These are phyloP conservation scores for Rhabdornis inornatus DNA, from an alignment of 2,113 vertebrate genomes.

Conservation along the genomic window DNA sequence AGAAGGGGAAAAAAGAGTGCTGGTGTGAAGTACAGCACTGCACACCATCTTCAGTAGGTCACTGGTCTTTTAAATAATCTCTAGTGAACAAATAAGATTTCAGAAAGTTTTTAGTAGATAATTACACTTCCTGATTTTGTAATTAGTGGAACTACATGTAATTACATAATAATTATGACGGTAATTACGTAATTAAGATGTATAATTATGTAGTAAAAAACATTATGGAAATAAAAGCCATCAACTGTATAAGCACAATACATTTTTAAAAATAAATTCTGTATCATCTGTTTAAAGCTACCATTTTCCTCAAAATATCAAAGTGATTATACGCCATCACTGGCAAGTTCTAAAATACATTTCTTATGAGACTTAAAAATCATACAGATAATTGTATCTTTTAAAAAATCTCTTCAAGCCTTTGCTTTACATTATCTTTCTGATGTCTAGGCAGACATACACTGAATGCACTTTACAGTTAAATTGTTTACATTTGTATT, in stretches of 20 bases:
- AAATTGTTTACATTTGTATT: conserved; percentile 14
- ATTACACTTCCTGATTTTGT: conserved; percentile 86
- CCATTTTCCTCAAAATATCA: conserved; percentile 76
- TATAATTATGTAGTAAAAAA: conserved; percentile 88
- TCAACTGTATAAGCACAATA: conserved; percentile 84
- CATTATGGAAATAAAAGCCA: conserved; percentile 86
- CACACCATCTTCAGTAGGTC: conserved; percentile 64
- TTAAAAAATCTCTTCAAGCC: conserved; percentile 12
- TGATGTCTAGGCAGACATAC: neutral
- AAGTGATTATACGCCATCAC: conserved; percentile 77
- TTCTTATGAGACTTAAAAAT: conserved; percentile 64
- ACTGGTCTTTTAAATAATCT: conserved; percentile 80
- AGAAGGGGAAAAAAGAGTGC: neutral
- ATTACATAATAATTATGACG: conserved; percentile 87
- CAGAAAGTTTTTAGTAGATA: conserved; percentile 84
- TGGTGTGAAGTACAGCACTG: neutral
- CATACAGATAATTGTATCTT: conserved; percentile 59
- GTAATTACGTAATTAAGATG: conserved; percentile 86
- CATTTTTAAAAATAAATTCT: conserved; percentile 81
- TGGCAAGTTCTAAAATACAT: conserved; percentile 72
- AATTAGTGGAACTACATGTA: conserved; percentile 86
- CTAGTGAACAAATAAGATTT: conserved; percentile 79
- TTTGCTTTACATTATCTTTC: conserved; percentile 15
- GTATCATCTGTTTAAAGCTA: conserved; percentile 77
- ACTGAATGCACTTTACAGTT: neutral